Conservation (phyloP, 2,113 vertebrate species). For the Austrofundulus limnaeus region DNA sequence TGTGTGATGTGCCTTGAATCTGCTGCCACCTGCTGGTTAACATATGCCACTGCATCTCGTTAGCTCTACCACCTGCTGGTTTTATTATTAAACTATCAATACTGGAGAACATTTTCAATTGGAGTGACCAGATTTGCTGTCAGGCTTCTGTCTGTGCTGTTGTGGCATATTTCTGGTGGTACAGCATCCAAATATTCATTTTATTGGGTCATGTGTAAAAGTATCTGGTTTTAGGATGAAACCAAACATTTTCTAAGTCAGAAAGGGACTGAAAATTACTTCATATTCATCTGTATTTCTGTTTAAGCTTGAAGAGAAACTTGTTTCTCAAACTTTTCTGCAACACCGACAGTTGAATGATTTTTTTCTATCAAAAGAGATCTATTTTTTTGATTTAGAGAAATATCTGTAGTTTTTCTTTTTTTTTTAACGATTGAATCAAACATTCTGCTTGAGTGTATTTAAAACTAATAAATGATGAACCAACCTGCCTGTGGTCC, state of each 20-base stretch:
- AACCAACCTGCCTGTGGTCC: neutral
- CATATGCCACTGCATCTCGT: constrained; percentile 21
- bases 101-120: no score
- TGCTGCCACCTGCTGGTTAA: constrained; percentile 53
- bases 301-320: constrained; percentile 43
- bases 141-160: no score
- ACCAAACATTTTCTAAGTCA: neutral
- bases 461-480: constrained; percentile 43
- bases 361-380: constrained; percentile 48
- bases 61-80: neutral
- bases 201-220: neutral
- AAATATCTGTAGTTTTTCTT: constrained; percentile 68
- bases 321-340: constrained; percentile 12
- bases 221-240: neutral
- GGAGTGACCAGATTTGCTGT: no score
- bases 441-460: constrained; percentile 40
- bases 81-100: no score
- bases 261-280: neutral
- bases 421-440: constrained; percentile 52
- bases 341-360: constrained; percentile 49
- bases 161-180: no score
- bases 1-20: constrained; percentile 61
- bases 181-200: neutral
- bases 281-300: constrained; percentile 1
- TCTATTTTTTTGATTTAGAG: constrained; percentile 73